These are phyloP conservation scores for Pollicipes pollicipes DNA, from an alignment of 1,140 invertebrate genomes.

Conservation along the genomic window DNA sequence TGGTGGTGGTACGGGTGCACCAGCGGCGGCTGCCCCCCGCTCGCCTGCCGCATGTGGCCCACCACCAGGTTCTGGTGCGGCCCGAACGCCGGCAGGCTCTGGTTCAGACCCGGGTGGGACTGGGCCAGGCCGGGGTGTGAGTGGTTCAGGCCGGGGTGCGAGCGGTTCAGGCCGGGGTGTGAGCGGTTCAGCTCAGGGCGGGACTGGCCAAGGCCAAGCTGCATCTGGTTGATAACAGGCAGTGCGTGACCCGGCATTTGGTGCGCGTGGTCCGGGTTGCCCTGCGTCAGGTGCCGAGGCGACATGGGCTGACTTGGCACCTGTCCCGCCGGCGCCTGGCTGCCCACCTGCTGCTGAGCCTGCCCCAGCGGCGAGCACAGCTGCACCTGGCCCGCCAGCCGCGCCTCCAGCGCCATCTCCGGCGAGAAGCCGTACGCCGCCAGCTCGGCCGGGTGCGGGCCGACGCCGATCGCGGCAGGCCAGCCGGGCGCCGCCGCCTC, in stretches of 20 bases:
- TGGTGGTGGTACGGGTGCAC: not conserved
- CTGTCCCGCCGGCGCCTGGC: too few relatives aligned
- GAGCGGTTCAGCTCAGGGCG: not conserved
- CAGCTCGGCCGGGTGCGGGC: not conserved
- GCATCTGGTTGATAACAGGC: not conserved
- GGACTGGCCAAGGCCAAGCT: not conserved
- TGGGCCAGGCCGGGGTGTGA: too few relatives aligned
- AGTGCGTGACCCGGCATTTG: not conserved
- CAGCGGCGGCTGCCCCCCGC: not conserved
- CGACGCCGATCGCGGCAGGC: not conserved
- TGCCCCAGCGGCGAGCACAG: not conserved
- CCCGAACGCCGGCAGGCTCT: not conserved
- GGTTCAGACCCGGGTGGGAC: not conserved
- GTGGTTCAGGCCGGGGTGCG: not conserved
- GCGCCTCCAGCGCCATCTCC: not conserved
- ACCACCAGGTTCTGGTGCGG: not conserved
- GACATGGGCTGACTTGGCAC: too few relatives aligned
- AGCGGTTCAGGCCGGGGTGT: not conserved
- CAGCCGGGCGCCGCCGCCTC: too few relatives aligned
- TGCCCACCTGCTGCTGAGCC: not conserved
- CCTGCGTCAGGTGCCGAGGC: not conserved
- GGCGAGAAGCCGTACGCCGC: too few relatives aligned
- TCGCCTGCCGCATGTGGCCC: too few relatives aligned
- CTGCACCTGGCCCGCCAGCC: not conserved
- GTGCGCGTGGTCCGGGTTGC: not conserved